Base-by-base conservation (phyloP, 2,113 vertebrate species). In the Chionodraco myersi region DNA sequence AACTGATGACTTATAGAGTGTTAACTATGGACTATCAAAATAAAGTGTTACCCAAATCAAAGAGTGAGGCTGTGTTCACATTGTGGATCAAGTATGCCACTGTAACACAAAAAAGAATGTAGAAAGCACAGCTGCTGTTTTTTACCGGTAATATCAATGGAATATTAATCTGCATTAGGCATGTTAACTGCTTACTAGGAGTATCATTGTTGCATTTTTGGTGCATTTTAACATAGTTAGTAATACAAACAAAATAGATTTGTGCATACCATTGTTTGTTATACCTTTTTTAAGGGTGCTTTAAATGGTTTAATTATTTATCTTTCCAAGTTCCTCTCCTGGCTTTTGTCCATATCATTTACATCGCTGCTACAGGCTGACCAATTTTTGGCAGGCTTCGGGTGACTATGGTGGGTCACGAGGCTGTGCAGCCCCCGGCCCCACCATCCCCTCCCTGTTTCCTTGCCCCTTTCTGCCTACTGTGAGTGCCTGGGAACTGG, bases 401-500 rank as follows among this genome's bases (percentile, higher is more conserved):
- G 34, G 61, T 49, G 61, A 56, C 5, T 30, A 65, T 52, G 86
- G 67, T 89, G 65, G 86, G 83, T 85, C 74, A 88, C 18, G 11
- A 80, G 67, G 62, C 78, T 72, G 26, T 30, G 12, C 48, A 62
- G 77, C 79, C 83, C 34, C 10, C 26, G 61, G 74, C 80, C 61
- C 47, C 72, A 34, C 73, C 13, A 10, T 74, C 75, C 68, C 26
- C 36, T 30, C 77, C 65, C 72, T 68, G 49, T 77, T 77, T 82
- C 77, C 69, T 69, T 54, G 41, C 51, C 26, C 72, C 34, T 34
- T 64, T 47, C 53, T 68, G 21, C 16, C 53, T 58, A 9, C 41
- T 49, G 57, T 54, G 61, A 79, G 73, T 85, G 75, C 69, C 75
- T 86, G 80, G 53, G 68, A 88, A 86, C 41, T 75, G 79, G 73